phyloP scores from a whole-genome alignment of 2,113 vertebrate species.

The Bubo scandiacus region DNA sequence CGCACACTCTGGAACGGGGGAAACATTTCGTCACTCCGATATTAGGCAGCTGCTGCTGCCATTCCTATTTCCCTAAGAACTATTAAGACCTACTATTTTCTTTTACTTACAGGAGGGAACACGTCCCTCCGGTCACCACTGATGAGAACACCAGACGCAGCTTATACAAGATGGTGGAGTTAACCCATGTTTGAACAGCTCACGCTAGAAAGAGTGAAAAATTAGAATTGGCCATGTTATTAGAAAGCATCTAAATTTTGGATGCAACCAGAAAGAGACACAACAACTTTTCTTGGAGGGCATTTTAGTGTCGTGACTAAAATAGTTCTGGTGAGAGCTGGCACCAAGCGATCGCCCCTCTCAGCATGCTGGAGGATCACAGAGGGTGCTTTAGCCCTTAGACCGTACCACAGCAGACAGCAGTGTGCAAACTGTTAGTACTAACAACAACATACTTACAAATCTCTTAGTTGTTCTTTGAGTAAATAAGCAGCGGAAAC shows the following conservation, averaged over 20 bases:
- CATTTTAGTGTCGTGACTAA: background rate
- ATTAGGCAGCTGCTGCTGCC: background rate
- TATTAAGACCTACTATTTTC: background rate
- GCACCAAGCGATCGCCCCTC: background rate
- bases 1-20: accelerated
- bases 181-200: background rate
- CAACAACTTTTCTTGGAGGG: background rate
- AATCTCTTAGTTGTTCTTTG: background rate
- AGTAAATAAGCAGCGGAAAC: conserved; percentile 24
- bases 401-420: accelerated
- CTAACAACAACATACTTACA: background rate
- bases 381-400: background rate
- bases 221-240: background rate
- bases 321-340: background rate
- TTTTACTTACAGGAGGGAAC: background rate
- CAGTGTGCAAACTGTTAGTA: background rate
- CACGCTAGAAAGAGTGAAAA: accelerated
- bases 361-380: accelerated
- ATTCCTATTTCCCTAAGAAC: background rate
- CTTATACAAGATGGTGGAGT: background rate
- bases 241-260: background rate
- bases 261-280: background rate
- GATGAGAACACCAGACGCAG: background rate
- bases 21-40: background rate
- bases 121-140: accelerated